Base-by-base conservation (phyloP, 1,140 invertebrate species). In the Pemphigus obesinymphae region DNA sequence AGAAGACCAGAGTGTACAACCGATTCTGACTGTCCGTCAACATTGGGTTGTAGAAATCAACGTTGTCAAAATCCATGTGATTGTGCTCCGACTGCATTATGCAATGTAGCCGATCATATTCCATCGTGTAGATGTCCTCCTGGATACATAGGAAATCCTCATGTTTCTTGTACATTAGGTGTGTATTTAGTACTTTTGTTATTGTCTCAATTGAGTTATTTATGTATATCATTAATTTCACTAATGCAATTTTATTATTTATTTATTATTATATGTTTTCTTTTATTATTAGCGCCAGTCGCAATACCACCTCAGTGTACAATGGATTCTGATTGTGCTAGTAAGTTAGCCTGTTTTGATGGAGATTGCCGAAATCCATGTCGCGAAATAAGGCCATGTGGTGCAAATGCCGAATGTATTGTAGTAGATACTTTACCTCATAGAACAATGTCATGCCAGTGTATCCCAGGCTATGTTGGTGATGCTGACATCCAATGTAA, bases 401-500 rank as follows among this genome's bases (percentile, higher is more conserved):
- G 94, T 17, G 85, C 87, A 15, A 91, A 94, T 84, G 94, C 95
- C 1, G 90, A 91, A 84, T 96, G 95, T 86, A 89, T 90, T 2
- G 94, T 96, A 1, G 91, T 95, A 10, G 92, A 96, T 85, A 95
- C 94, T 3, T 86, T 96, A 82, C 95, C 95, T 5, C 89, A 95
- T 87, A 90, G 94, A 84, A 95, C 94, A 23, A 94, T 96, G 91
- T 91, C 94, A 61, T 97, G 95, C 86, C 90, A 93, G 85, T 97
- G 95, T 86, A 88, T 93, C 70, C 91, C 90, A 75, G 94, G 93
- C 76, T 94, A 91, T 86, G 90, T 92, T 83, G 95, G 95, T 83
- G 94, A 96, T 86, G 94, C 95, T 13, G 93, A 95, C 84, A 90
- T 92, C 75, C 91, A 92, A 87, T 96, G 95, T 86, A 90, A 89